Evolutionary conservation across 1,140 invertebrate genomes (phyloP).

Genomic region (Arion vulgaris): DNA sequence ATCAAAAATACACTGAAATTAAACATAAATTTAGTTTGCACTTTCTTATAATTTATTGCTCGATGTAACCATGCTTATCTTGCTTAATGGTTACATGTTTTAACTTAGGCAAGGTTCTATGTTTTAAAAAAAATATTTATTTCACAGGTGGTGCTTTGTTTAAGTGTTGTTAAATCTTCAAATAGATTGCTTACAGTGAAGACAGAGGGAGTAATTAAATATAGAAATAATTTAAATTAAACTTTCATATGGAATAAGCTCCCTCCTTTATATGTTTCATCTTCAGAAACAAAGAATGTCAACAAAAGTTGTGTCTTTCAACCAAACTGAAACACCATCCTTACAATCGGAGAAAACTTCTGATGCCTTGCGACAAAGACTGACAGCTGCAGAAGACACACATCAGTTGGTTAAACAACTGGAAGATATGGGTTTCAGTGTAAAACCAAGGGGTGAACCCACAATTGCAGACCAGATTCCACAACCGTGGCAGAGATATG

Average conservation of each 20-base stretch:
- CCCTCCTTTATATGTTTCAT: background rate
- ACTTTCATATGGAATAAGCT: background rate
- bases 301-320: background rate
- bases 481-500: conserved; percentile 13
- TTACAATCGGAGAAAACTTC: conserved; percentile 36
- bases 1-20: too few species aligned
- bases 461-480: conserved; percentile 41
- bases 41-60: too few species aligned
- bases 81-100: too few species aligned
- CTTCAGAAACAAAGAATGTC: background rate
- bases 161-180: too few species aligned
- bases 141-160: too few species aligned
- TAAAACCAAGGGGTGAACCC: conserved; percentile 29
- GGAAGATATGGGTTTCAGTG: conserved; percentile 43
- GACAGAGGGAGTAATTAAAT: too few species aligned
- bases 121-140: too few species aligned
- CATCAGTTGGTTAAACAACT: conserved; percentile 51
- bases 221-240: too few species aligned
- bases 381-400: conserved; percentile 55
- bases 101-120: too few species aligned
- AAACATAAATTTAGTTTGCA: too few species aligned
- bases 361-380: conserved; percentile 53
- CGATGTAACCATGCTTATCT: too few species aligned
- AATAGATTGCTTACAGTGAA: too few species aligned
- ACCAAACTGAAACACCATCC: background rate